A percentile compares a stretch with the other conserved stretches of the same genome.
Evolutionary conservation across 2,888 invertebrate genomes (phyloP).

Genomic region (Diachrysia chrysitis): DNA sequence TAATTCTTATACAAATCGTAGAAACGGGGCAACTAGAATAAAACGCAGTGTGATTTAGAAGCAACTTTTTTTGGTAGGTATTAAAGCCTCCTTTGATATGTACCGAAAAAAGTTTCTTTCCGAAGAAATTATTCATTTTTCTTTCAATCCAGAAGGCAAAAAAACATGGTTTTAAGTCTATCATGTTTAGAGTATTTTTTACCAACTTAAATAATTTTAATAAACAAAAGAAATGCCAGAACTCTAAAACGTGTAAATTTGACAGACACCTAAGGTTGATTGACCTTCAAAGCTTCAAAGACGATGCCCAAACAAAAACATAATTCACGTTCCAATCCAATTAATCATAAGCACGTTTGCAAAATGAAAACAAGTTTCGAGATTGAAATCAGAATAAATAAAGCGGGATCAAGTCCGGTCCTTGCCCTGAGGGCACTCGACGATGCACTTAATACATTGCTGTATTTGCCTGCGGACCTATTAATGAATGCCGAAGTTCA

Average conservation of each 20-base stretch:
- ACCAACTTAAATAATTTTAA: not conserved
- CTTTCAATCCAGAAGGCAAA: no score
- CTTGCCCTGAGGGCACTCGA: constrained; percentile 61
- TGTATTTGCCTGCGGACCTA: constrained; percentile 57
- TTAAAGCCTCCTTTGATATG: no score
- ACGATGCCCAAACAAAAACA: constrained; percentile 18
- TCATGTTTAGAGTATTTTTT: no score
- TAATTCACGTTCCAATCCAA: constrained; percentile 27
- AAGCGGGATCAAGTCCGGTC: constrained; percentile 45
- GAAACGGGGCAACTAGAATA: no score
- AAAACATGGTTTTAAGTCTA: no score
- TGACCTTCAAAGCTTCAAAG: not conserved
- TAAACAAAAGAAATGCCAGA: not conserved
- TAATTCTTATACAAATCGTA: not conserved
- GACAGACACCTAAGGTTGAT: constrained; percentile 1
- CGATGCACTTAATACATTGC: constrained; percentile 50
- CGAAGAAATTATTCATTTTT: no score
- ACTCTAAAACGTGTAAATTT: not conserved
- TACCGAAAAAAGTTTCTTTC: no score
- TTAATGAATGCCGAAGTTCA: constrained; percentile 39
- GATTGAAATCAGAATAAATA: constrained; percentile 37
- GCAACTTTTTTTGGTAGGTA: no score
- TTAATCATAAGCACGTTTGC: constrained; percentile 48
- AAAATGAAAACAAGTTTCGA: constrained; percentile 46
- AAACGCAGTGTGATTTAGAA: no score